Evolutionary conservation across 1,140 invertebrate genomes (phyloP), one percentile per base, ranked within the genome.

Genomic region (Druon quercuslanigerum): DNA sequence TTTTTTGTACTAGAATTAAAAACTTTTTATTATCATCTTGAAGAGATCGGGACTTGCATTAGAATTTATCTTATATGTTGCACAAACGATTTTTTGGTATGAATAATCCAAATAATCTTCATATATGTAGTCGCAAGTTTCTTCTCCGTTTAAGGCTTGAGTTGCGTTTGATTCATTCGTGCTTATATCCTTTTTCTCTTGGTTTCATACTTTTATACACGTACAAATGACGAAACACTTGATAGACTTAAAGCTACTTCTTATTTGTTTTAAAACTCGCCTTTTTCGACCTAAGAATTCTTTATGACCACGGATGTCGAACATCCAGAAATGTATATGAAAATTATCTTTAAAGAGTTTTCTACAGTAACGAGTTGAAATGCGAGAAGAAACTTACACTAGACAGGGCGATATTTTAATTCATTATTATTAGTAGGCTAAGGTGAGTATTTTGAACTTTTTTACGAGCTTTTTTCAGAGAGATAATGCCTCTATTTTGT

Each of bases 281-380:
- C 57, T 66, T 75, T 78, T 78, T 77, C 12, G n/a, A 82, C 71
- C 50, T 20, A 77, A 66, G 6, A 40, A 20, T 46, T 66, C 40
- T 66, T 66, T 80, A 85, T 85, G 79, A 85, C 83, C 84, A 85
- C 81, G 80, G 84, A 83, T 66, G 19, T 25, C 76, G 78, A 84
- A 87, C 82, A 87, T 84, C 84, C 74, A 79, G 81, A 86, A 86
- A 79, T 80, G 33, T 75, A n/a, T 3, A 77, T 74, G 74, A 77
- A 82, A 77, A 81, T 82, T 82, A 84, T 76, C 4, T 40, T 66
- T n/a, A 7, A 33, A 66, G 33, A 16, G 33, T 40, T 66, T n/a
- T 66, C 60, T 66, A 66, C 60, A 40, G 8, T 66, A 66, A 40
- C 3, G 25, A 66, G 33, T 66, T 66, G 0, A 40, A 40, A 66